Conservation (phyloP, 2,888 invertebrate genomes). For the Cheilosia grossa region DNA sequence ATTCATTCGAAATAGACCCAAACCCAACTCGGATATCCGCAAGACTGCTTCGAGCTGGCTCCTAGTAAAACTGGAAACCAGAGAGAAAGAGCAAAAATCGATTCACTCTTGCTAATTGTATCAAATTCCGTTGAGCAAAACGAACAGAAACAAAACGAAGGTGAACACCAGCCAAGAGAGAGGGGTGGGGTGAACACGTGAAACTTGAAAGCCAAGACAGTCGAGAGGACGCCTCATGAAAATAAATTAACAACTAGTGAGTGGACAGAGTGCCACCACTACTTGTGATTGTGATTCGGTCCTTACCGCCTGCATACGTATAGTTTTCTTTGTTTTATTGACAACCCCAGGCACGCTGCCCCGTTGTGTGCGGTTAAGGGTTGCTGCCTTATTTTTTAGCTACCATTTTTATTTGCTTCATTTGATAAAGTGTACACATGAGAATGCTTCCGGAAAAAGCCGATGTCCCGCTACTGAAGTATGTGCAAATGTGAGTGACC, state of each 20-base stretch:
- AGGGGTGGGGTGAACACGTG: conserved; percentile 24
- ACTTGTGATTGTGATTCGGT: neutral
- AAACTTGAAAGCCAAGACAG: conserved; percentile 4
- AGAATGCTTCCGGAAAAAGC: conserved; percentile 24
- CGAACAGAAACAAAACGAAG: neutral
- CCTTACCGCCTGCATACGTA: neutral
- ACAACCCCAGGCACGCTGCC: conserved; percentile 9
- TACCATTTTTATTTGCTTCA: conserved; percentile 20
- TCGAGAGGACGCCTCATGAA: conserved; percentile 31
- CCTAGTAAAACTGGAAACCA: neutral
- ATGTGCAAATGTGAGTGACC: conserved; percentile 36
- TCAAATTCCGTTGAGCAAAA: conserved; percentile 37
- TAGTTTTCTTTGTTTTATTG: conserved; percentile 20
- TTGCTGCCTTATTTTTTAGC: neutral
- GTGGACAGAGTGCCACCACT: conserved; percentile 25
- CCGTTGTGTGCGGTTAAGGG: conserved; percentile 18
- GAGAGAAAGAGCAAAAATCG: conserved; percentile 38
- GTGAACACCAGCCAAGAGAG: neutral
- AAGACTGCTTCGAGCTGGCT: neutral
- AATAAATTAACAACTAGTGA: conserved; percentile 38
- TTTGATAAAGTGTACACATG: conserved; percentile 26
- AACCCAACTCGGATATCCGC: neutral
- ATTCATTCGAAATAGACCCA: neutral
- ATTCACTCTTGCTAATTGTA: conserved; percentile 39
- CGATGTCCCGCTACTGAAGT: neutral